Evolutionary conservation across 2,797 vertebrate genomes (phyloP).

Genomic region (Rhinophrynus dorsalis): DNA sequence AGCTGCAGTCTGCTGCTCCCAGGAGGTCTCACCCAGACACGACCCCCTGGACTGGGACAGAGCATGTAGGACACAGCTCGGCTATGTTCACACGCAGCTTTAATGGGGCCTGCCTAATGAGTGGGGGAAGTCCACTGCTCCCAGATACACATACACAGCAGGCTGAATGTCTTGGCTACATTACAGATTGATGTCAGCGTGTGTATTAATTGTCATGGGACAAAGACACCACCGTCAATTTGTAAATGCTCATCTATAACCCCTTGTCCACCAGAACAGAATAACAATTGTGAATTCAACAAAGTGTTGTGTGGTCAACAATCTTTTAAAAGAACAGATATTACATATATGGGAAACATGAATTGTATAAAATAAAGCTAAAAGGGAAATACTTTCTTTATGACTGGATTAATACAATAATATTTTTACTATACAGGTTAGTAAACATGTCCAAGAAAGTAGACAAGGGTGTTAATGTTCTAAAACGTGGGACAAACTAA

Average conservation of each 20-base stretch:
- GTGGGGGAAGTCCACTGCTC: constrained; percentile 8
- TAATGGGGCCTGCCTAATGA: constrained; percentile 40
- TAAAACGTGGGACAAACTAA: too few relatives aligned
- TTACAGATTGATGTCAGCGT: constrained; percentile 17
- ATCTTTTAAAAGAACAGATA: too few relatives aligned
- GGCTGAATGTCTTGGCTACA: background rate
- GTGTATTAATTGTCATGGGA: constrained; percentile 21
- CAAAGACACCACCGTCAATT: background rate
- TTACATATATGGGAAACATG: too few relatives aligned
- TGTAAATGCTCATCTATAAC: constrained; percentile 6
- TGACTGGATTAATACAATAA: too few relatives aligned
- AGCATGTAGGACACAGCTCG: constrained; percentile 51
- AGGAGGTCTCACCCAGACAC: constrained; percentile 78
- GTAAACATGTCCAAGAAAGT: too few relatives aligned
- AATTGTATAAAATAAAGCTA: too few relatives aligned
- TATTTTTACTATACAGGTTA: too few relatives aligned
- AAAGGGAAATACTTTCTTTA: too few relatives aligned
- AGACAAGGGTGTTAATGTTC: too few relatives aligned
- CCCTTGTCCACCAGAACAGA: background rate
- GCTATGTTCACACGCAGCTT: constrained; percentile 45
- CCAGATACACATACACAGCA: background rate
- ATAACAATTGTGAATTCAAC: background rate
- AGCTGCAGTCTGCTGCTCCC: constrained; percentile 67
- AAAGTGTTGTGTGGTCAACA: too few relatives aligned
- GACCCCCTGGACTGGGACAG: constrained; percentile 65